phyloP scores from a whole-genome alignment of 2,888 invertebrate species.

The Hydriomena furcata region DNA sequence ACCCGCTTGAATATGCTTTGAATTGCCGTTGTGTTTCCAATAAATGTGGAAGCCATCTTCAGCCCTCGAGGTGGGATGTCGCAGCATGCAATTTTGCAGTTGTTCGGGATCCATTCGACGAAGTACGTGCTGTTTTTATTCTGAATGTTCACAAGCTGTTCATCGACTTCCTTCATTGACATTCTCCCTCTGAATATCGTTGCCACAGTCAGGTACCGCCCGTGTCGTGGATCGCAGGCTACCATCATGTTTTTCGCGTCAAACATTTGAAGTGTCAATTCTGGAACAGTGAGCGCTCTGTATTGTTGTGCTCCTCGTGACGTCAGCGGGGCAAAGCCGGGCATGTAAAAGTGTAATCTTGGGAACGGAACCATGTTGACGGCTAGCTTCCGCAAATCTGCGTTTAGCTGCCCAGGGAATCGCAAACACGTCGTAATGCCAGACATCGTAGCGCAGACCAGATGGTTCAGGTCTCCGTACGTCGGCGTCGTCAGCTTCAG shows the following conservation, averaged over 20 bases:
- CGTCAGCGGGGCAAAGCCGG: slow-evolving; percentile 87
- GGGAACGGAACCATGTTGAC: slow-evolving; percentile 87
- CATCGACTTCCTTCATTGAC: slow-evolving; percentile 97
- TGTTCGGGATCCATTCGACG: slow-evolving; percentile 92
- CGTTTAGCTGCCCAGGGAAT: slow-evolving; percentile 81
- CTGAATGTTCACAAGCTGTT: slow-evolving; percentile 90
- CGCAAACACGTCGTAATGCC: slow-evolving; percentile 92
- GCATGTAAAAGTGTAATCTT: slow-evolving; percentile 82
- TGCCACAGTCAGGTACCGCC: slow-evolving; percentile 94
- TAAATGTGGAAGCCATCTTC: slow-evolving; percentile 94
- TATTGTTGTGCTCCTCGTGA: slow-evolving; percentile 94
- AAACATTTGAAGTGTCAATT: slow-evolving; percentile 87
- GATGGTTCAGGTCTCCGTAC: slow-evolving; percentile 91
- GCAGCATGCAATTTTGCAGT: slow-evolving; percentile 91
- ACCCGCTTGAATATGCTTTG: slow-evolving; percentile 94
- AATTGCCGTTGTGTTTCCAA: slow-evolving; percentile 93
- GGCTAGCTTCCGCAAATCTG: slow-evolving; percentile 72
- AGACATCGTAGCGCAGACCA: slow-evolving; percentile 93
- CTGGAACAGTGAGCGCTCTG: slow-evolving; percentile 94
- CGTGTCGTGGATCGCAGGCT: slow-evolving; percentile 95
- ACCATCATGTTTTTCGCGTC: slow-evolving; percentile 93
- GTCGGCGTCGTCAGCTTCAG: slow-evolving; percentile 89
- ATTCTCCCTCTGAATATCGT: slow-evolving; percentile 94
- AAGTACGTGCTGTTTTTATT: slow-evolving; percentile 91
- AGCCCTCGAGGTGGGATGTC: slow-evolving; percentile 90